Evolutionary conservation across 2,797 vertebrate species (phyloP).

Genomic region (Cheirogaleus major): DNA sequence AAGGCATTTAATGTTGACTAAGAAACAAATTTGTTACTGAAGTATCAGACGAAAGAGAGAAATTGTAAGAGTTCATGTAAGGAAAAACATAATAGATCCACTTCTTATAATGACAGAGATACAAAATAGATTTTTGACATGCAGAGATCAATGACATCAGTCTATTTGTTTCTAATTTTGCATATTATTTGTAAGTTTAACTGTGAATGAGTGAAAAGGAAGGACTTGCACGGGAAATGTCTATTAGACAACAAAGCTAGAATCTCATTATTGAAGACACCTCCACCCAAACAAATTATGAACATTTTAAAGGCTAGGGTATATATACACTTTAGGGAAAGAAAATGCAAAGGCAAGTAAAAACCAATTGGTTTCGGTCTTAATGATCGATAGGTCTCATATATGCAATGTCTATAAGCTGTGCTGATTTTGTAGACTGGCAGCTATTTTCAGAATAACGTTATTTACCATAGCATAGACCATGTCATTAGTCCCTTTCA

Average conservation of each 20-base stretch:
- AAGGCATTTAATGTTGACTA: neutral
- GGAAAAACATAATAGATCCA: neutral
- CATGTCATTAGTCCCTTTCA: neutral
- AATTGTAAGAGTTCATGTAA: neutral
- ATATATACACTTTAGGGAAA: neutral
- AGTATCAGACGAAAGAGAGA: neutral
- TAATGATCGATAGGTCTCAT: neutral
- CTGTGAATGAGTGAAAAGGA: neutral
- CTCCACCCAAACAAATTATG: neutral
- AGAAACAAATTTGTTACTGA: neutral
- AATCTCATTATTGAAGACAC: neutral
- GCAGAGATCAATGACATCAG: neutral
- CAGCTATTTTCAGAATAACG: neutral
- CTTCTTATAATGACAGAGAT: neutral
- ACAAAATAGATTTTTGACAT: neutral
- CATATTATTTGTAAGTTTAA: neutral
- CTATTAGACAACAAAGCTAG: neutral
- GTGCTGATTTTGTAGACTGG: neutral
- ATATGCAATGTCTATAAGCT: neutral
- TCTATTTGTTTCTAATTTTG: neutral
- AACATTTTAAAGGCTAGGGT: neutral
- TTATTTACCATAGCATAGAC: neutral
- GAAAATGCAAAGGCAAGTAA: neutral
- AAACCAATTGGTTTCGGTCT: neutral
- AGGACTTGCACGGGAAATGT: neutral